Percentiles rank a stretch among this genome's conserved stretches.
Evolutionary conservation across 2,113 vertebrate species (phyloP).

Genomic region (Willisornis vidua): DNA sequence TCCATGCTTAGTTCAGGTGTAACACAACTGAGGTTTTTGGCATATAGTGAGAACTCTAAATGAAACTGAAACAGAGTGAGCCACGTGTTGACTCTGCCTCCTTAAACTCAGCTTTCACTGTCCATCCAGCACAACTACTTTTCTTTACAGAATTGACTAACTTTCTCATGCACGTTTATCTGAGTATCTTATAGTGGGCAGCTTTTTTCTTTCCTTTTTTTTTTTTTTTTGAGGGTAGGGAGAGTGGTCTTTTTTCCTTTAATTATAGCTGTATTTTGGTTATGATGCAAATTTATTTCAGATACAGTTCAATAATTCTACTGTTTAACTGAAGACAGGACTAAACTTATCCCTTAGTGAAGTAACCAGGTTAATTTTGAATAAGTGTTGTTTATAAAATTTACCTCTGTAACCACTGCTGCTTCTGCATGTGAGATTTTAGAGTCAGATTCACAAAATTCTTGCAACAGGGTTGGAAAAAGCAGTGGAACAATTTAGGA

Average conservation of each 20-base stretch:
- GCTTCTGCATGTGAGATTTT: background rate
- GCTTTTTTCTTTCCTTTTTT: background rate
- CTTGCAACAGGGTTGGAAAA: background rate
- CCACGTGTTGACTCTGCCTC: background rate
- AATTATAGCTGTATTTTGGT: background rate
- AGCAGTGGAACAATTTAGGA: background rate
- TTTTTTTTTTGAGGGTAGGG: rapidly evolving
- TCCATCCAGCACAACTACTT: background rate
- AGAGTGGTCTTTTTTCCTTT: background rate
- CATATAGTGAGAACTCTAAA: background rate
- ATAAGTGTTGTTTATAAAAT: background rate
- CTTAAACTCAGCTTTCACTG: background rate
- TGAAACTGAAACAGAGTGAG: background rate
- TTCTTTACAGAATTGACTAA: background rate
- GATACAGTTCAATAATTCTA: background rate
- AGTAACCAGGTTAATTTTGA: background rate
- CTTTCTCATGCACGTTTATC: background rate
- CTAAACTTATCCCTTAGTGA: background rate
- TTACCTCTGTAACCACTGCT: background rate
- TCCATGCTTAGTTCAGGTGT: background rate
- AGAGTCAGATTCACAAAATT: background rate
- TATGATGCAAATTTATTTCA: background rate
- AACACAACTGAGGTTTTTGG: background rate
- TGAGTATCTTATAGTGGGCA: background rate
- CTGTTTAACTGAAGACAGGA: background rate